These are phyloP conservation scores for Meandrina meandrites DNA, from an alignment of 92 coral and sea anemone genomes.

Conservation along the genomic window DNA sequence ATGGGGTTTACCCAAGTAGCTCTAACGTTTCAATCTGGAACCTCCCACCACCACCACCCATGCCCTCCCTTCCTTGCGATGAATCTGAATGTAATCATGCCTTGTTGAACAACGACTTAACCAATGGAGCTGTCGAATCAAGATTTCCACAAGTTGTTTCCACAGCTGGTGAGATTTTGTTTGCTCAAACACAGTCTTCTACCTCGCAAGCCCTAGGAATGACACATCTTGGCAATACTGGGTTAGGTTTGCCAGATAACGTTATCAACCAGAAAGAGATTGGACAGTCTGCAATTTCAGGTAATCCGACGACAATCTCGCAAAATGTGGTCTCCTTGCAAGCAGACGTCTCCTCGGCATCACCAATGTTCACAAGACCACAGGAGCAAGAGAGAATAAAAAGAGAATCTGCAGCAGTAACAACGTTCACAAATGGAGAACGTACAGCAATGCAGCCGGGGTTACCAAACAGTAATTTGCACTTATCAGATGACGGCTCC, in stretches of 20 bases:
- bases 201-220: not conserved
- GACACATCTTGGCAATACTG: not conserved
- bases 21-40: not conserved
- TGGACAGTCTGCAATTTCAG: not conserved
- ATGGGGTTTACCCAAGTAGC: not conserved
- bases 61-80: not conserved
- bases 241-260: not conserved
- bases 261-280: not conserved
- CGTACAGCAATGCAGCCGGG: not conserved
- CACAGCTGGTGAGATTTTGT: not conserved
- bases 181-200: not conserved
- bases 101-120: not conserved
- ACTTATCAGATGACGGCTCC: conserved; percentile 15
- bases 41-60: not conserved
- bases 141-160: not conserved
- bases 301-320: not conserved
- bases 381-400: not conserved
- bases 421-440: not conserved
- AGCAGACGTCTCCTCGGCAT: not conserved
- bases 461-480: not conserved
- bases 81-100: not conserved
- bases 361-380: not conserved
- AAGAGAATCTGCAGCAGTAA: not conserved
- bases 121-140: not conserved
- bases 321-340: not conserved